A percentile compares a stretch with the other conserved stretches of the same genome.
Evolutionary conservation across 2,888 invertebrate species (phyloP).

Genomic region (Amitus sp.): DNA sequence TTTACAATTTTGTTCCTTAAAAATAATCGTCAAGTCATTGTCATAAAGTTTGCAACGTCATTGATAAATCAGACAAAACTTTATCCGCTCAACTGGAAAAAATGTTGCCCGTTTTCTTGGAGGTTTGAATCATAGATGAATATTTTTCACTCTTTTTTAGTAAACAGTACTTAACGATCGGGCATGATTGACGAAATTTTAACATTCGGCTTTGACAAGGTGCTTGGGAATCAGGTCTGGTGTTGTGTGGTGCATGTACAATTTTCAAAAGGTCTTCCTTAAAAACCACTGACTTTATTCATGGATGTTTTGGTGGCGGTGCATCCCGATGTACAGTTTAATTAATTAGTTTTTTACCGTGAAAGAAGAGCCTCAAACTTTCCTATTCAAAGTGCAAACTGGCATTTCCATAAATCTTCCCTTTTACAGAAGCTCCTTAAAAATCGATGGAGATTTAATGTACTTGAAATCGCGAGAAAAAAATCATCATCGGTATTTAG

Average conservation of each 20-base stretch:
- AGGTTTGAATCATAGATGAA: constrained; percentile 35
- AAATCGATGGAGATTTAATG: neutral
- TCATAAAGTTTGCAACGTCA: no score
- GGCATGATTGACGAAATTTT: constrained; percentile 46
- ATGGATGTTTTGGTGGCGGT: constrained; percentile 46
- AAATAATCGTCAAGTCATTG: neutral
- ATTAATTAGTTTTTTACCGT: constrained; percentile 46
- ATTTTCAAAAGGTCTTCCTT: constrained; percentile 60
- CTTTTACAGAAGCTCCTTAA: constrained; percentile 1
- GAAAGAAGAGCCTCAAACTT: constrained; percentile 23
- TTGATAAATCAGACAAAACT: no score
- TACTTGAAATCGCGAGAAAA: neutral
- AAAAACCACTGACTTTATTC: constrained; percentile 24
- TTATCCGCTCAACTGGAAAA: constrained; percentile 40
- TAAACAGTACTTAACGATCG: constrained; percentile 25
- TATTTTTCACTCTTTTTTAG: constrained; percentile 27
- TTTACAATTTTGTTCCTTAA: neutral
- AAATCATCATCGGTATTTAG: constrained; percentile 11
- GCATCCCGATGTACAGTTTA: no score
- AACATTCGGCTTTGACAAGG: constrained; percentile 56
- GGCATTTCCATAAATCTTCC: constrained; percentile 19
- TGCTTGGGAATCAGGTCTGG: constrained; percentile 59
- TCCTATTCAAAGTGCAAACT: constrained; percentile 20
- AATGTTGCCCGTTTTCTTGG: no score
- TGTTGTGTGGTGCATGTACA: constrained; percentile 49